Evolutionary conservation across 2,888 invertebrate species (phyloP).

Genomic region (Tolmerus cingulatus): DNA sequence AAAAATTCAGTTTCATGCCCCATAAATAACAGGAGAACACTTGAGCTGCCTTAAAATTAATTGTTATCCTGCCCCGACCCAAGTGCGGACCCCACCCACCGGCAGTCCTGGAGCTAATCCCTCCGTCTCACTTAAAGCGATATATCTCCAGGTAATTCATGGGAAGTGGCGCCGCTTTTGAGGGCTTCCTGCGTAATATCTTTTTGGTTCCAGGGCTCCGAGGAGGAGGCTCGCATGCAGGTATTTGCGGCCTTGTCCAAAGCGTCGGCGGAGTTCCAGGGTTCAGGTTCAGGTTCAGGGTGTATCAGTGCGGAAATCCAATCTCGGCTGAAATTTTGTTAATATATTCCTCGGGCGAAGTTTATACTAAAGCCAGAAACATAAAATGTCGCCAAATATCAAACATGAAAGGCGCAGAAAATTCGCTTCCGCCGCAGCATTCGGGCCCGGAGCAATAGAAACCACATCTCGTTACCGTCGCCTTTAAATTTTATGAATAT

Average conservation of each 20-base stretch:
- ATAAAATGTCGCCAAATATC: conserved; percentile 37
- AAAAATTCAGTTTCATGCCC: neutral
- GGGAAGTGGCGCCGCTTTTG: neutral
- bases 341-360: conserved; percentile 33
- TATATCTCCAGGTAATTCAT: neutral
- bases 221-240: neutral
- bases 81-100: neutral
- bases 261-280: neutral
- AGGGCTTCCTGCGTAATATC: neutral
- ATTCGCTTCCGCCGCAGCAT: conserved; percentile 24
- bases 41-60: neutral
- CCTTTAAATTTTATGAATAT: conserved; percentile 48
- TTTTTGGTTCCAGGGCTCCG: neutral
- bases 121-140: neutral
- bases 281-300: neutral
- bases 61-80: neutral
- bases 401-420: conserved; percentile 23
- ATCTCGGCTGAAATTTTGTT: conserved; percentile 31
- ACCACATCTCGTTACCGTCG: conserved; percentile 41
- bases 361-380: conserved; percentile 29
- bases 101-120: neutral
- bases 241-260: neutral
- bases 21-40: neutral
- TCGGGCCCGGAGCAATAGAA: conserved; percentile 11
- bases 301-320: conserved; percentile 13